phyloP scores from a whole-genome alignment of 2,113 vertebrate genomes.

The Ophiodon elongatus region DNA sequence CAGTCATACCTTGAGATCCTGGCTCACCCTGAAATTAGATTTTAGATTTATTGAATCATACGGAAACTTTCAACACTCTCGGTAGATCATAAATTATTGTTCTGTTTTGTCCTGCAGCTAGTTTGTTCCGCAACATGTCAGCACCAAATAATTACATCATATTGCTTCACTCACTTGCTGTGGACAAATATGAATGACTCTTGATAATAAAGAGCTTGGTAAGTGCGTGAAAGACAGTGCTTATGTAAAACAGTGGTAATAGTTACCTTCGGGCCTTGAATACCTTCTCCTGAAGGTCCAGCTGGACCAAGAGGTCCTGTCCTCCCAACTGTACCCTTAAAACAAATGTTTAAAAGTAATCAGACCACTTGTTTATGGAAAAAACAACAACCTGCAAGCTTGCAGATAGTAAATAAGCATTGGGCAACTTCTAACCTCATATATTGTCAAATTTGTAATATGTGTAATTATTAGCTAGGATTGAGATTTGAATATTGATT shows the following conservation, averaged over 20 bases:
- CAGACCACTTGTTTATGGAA: neutral
- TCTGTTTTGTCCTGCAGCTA: conserved; percentile 23
- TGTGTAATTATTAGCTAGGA: neutral
- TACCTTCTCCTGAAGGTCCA: conserved; percentile 89
- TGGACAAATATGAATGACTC: neutral
- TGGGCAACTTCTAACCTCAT: neutral
- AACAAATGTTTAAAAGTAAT: conserved; percentile 42
- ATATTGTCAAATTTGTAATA: neutral
- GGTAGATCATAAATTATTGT: conserved; percentile 30
- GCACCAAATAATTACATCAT: neutral
- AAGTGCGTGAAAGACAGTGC: neutral
- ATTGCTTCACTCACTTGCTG: conserved; percentile 1
- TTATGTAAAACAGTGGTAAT: neutral
- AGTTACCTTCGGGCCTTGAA: conserved; percentile 91
- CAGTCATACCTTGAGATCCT: conserved; percentile 90
- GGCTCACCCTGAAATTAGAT: conserved; percentile 87
- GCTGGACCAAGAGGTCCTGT: conserved; percentile 85
- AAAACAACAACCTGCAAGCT: neutral
- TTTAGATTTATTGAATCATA: conserved; percentile 8
- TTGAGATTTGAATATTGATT: neutral
- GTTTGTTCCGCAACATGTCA: conserved; percentile 31
- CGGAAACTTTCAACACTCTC: neutral
- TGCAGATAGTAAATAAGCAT: neutral
- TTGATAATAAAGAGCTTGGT: neutral
- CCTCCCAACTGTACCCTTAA: conserved; percentile 87